Evolutionary conservation across 2,797 vertebrate genomes (phyloP), one percentile per base, ranked within the genome.

Genomic region (Gephyroberyx darwinii): DNA sequence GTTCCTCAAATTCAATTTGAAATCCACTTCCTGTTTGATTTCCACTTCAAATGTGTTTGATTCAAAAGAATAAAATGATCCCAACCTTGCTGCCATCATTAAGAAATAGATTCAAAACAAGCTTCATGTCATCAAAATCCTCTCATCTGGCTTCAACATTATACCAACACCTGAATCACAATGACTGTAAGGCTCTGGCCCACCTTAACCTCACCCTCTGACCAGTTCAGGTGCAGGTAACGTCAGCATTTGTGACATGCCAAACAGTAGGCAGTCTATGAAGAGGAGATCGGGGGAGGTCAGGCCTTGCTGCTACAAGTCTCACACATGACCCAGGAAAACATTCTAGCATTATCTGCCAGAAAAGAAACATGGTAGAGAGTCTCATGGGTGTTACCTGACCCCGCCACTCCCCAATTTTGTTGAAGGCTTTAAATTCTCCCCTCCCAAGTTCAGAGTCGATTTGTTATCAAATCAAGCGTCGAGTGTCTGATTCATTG

Each of bases 381-480:
- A 83, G 77, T 68, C 77, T 82, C 75, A 64, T 82, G 83, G 83
- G 84, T 89, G 78, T 82, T 69, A 75, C 84, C 77, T 91, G 87
- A 89, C 90, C 90, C 71, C 76, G 69, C 58, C 79, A 76, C 87
- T 82, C 82, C 86, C 80, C 84, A 84, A 86, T 93, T 92, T 83
- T 93, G 92, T 93, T 92, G 93, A 94, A 85, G 94, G 95, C 95
- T 96, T 96, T 98, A 98, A 98, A 99, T 97, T 96, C 94, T 96
- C 95, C 95, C 90, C 94, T 96, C 94, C 95, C 95, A 95, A 96
- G 96, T 96, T 98, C 95, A 93, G 94, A 97, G 96, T 98, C 96
- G 95, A 98, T 99, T 98, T 99, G 97, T 98, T 98, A 99, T 99
- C 96, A 98, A 98, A 98, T 98, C 96, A 98, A 96, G 96, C 96